These are phyloP conservation scores for Harpagoxenus sublaevis DNA, from an alignment of 2,888 invertebrate genomes.

Conservation along the genomic window DNA sequence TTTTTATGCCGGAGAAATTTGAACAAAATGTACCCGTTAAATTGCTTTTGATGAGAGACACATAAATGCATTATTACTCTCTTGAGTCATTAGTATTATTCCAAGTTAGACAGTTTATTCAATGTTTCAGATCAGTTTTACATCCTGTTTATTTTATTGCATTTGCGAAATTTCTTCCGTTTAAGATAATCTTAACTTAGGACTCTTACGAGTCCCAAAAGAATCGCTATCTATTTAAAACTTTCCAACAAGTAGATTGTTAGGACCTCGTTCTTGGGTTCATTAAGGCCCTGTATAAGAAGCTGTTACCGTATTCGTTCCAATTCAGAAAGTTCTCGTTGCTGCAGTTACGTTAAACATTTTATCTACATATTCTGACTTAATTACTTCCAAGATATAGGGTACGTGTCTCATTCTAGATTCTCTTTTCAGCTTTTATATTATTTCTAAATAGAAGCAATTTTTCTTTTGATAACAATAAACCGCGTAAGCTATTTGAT, in stretches of 20 bases:
- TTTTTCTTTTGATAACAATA: not conserved
- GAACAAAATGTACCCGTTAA: not conserved
- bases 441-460: not conserved
- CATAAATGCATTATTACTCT: not conserved
- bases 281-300: conserved; percentile 53
- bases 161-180: conserved; percentile 58
- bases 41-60: not conserved
- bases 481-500: not conserved
- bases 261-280: conserved; percentile 58
- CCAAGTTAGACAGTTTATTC: not conserved
- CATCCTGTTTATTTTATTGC: conserved; percentile 59
- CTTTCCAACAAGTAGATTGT: conserved; percentile 62
- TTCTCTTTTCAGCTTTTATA: not conserved
- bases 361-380: not conserved
- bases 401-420: not conserved
- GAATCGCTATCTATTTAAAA: conserved; percentile 54
- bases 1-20: not conserved
- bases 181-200: conserved; percentile 56
- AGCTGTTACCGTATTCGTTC: conserved; percentile 12
- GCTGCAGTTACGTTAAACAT: not conserved
- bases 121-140: conserved; percentile 6
- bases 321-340: conserved; percentile 7
- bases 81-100: not conserved
- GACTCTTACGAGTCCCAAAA: conserved; percentile 32
- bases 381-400: not conserved